A percentile compares a stretch with the other conserved stretches of the same genome.
Evolutionary conservation across 1,140 invertebrate species (phyloP).

Genomic region (Antheraea mylitta): DNA sequence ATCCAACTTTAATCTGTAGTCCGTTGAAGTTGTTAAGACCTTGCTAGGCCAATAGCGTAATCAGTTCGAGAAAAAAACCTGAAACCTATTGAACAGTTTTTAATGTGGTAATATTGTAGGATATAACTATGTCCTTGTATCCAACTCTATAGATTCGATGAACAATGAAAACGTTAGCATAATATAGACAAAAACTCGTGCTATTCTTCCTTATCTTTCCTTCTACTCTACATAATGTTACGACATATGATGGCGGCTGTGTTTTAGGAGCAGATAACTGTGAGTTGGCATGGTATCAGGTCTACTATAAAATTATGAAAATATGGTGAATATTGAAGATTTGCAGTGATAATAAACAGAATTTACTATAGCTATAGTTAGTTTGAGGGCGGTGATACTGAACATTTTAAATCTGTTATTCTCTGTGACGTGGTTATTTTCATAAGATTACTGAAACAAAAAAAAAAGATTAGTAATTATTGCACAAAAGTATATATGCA

Average conservation of each 20-base stretch:
- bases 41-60: no score
- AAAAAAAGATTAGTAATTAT: neutral
- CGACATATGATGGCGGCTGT: conserved; percentile 21
- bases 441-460: conserved; percentile 14
- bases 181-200: neutral
- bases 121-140: neutral
- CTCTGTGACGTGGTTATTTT: neutral
- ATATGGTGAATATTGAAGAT: conserved; percentile 28
- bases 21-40: no score
- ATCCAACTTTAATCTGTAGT: no score
- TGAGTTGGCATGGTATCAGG: conserved; percentile 30
- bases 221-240: conserved; percentile 32
- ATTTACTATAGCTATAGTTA: conserved; percentile 24
- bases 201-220: conserved; percentile 7
- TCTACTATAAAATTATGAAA: conserved; percentile 34
- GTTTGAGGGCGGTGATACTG: conserved; percentile 8
- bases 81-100: no score
- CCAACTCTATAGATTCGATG: neutral
- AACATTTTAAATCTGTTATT: neutral
- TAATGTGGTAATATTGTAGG: neutral
- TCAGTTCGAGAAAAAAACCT: no score
- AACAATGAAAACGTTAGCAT: neutral
- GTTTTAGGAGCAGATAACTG: conserved; percentile 29
- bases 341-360: conserved; percentile 27
- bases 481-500: neutral